Evolutionary conservation across 2,113 vertebrate genomes (phyloP).

Genomic region (Edolisoma coerulescens): DNA sequence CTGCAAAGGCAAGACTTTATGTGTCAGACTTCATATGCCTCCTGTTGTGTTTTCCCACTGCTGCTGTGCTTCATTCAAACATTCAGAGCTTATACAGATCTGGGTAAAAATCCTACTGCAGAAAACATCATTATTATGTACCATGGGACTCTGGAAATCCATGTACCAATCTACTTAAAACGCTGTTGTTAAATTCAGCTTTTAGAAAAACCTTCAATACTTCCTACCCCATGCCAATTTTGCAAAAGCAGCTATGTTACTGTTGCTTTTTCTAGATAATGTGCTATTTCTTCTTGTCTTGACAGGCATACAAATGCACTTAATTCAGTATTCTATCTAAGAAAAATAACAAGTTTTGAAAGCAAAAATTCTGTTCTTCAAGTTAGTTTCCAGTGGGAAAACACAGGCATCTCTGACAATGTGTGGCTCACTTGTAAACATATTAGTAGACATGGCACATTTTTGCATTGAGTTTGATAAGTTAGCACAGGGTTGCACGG

Average conservation of each 20-base stretch:
- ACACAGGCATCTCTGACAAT: background rate
- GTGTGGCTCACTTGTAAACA: background rate
- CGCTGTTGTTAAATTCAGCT: background rate
- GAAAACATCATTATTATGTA: background rate
- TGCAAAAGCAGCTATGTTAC: background rate
- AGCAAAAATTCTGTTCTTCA: background rate
- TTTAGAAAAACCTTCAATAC: slow-evolving; percentile 3
- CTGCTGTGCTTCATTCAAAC: background rate
- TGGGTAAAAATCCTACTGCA: background rate
- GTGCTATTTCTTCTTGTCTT: background rate
- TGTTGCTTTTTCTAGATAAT: background rate
- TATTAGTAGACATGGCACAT: background rate
- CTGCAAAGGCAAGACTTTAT: background rate
- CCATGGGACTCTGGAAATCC: background rate
- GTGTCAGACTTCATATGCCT: background rate
- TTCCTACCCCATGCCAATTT: background rate
- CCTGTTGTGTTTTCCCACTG: background rate
- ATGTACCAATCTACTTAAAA: slow-evolving; percentile 5
- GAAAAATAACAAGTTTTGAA: background rate
- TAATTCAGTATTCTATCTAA: background rate
- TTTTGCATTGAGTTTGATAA: background rate
- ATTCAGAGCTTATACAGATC: background rate
- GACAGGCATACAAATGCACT: background rate
- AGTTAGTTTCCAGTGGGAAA: background rate
- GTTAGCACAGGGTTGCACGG: background rate